phyloP scores from a whole-genome alignment of 2,797 vertebrate species.

The Manis crassicaudata region DNA sequence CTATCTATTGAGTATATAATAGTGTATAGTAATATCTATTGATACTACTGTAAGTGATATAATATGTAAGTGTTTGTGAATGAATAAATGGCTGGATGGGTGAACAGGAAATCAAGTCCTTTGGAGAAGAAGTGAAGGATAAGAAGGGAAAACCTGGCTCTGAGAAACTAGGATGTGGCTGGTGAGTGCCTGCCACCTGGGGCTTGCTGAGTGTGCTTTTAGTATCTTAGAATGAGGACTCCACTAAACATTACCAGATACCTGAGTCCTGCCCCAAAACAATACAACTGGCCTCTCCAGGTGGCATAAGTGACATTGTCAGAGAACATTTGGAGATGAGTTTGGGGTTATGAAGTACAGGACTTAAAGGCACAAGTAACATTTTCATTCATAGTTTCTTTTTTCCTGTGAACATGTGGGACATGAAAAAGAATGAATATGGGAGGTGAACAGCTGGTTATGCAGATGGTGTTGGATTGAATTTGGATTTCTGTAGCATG shows the following conservation, averaged over 20 bases:
- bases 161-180: background rate
- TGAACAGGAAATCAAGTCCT: background rate
- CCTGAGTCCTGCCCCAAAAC: background rate
- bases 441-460: constrained; percentile 71
- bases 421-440: constrained; percentile 3
- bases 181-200: background rate
- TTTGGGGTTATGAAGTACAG: background rate
- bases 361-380: background rate
- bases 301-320: background rate
- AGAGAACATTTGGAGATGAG: background rate
- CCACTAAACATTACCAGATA: background rate
- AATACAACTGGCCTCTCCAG: background rate
- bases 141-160: background rate
- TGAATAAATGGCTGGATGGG: background rate
- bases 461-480: constrained; percentile 70
- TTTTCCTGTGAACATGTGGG: background rate
- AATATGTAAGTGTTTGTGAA: background rate
- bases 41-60: no score
- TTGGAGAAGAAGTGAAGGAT: background rate
- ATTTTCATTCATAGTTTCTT: constrained; percentile 61
- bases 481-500: constrained; percentile 67
- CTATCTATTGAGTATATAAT: background rate
- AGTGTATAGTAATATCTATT: background rate
- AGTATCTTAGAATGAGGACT: background rate
- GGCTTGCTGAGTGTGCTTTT: background rate